A percentile compares a stretch with the other conserved stretches of the same genome.
phyloP scores from a whole-genome alignment of 2,888 invertebrate genomes.

The Sphaerophoria rueppellii region DNA sequence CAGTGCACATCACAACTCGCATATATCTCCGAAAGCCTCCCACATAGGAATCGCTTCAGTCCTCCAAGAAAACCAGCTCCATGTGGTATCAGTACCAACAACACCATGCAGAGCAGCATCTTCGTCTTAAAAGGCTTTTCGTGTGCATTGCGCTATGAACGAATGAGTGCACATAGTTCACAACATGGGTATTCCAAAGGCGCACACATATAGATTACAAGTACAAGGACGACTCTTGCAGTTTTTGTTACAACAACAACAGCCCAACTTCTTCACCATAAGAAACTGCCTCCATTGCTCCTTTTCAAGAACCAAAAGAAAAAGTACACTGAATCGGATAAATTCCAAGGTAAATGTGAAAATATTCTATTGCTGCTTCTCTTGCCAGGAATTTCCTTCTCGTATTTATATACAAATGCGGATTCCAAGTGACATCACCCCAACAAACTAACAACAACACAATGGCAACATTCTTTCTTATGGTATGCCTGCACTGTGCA shows the following conservation, averaged over 20 bases:
- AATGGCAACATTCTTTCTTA: not conserved
- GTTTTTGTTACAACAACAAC: constrained; percentile 50
- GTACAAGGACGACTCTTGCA: constrained; percentile 64
- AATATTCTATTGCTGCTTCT: constrained; percentile 52
- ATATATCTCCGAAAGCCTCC: constrained; percentile 50
- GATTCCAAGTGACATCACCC: constrained; percentile 2
- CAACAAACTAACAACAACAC: not conserved
- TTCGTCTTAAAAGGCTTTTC: constrained; percentile 73
- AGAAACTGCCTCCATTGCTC: not conserved
- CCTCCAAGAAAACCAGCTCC: not conserved
- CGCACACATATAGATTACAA: constrained; percentile 6
- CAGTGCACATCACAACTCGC: constrained; percentile 36
- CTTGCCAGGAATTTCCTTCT: constrained; percentile 11
- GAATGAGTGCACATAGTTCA: constrained; percentile 66
- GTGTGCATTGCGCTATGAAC: constrained; percentile 70
- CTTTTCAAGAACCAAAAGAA: constrained; percentile 2
- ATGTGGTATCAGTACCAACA: not conserved
- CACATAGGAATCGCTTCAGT: not conserved
- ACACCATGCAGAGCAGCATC: not conserved
- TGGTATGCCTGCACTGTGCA: not conserved
- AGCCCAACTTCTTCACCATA: constrained; percentile 28
- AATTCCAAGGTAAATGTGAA: constrained; percentile 66
- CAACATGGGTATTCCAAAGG: constrained; percentile 66
- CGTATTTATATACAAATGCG: not conserved
- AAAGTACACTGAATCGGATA: constrained; percentile 40